These are phyloP conservation scores for Notothenia coriiceps DNA, from an alignment of 2,113 vertebrate species.

Conservation along the genomic window DNA sequence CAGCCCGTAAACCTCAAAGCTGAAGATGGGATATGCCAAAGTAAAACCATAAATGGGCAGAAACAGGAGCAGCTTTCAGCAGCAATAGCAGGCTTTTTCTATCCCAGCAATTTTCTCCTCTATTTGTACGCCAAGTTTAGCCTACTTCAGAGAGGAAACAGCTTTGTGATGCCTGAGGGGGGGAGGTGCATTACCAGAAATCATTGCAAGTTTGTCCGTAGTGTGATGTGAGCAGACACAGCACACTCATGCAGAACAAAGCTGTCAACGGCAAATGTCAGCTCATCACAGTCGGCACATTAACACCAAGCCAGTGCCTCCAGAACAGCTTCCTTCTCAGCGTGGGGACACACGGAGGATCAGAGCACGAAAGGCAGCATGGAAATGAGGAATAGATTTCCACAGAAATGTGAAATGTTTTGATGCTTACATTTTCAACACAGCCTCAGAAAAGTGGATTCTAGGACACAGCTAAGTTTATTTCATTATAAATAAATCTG, in stretches of 20 bases:
- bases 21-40: slow-evolving; percentile 32
- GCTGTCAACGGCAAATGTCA: slow-evolving; percentile 48
- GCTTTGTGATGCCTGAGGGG: slow-evolving; percentile 11
- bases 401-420: not conserved
- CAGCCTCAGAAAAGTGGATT: too few relatives aligned
- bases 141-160: slow-evolving; percentile 8
- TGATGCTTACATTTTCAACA: too few relatives aligned
- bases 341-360: slow-evolving; percentile 1
- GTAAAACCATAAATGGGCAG: slow-evolving; percentile 19
- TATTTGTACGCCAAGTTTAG: slow-evolving; percentile 27
- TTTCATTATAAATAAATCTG: too few relatives aligned
- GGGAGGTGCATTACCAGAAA: slow-evolving; percentile 32
- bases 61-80: slow-evolving; percentile 16
- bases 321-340: slow-evolving; percentile 15
- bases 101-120: slow-evolving; percentile 3
- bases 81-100: not conserved
- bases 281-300: slow-evolving; percentile 42
- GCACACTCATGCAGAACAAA: slow-evolving; percentile 56
- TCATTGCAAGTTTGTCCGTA: slow-evolving; percentile 11
- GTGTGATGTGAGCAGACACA: slow-evolving; percentile 33
- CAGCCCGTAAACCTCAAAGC: slow-evolving; percentile 37
- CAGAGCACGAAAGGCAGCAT: not conserved
- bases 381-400: not conserved
- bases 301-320: slow-evolving; percentile 44
- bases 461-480: too few relatives aligned